Evolutionary conservation across 2,888 invertebrate genomes (phyloP), one percentile per base, ranked within the genome.

Genomic region (Drosophila buzzatii): DNA sequence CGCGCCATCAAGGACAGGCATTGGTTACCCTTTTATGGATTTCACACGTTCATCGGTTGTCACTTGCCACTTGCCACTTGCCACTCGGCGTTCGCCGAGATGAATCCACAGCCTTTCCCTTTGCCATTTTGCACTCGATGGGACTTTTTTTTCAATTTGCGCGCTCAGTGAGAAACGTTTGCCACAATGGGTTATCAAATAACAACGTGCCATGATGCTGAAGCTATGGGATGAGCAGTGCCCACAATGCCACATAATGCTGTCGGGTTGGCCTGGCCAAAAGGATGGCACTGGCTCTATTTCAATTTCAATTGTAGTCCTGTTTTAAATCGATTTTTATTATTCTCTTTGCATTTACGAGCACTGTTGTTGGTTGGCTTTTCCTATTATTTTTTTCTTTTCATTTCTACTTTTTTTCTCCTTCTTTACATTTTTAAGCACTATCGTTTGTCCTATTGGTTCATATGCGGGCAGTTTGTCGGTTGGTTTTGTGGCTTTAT

Each of bases 141-240:
- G 49, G 70, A 69, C 20, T 79, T 89, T 89, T 89, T 80, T 85
- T 85, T 85, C 85, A 90, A 86, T 86, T 86, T 86, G 88, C 76
- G 66, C 67, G 64, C 63, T 68, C 72, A 65, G 66, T 69, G 79
- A 79, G 65, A 76, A 82, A 62, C 79, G 76, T 79, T 87, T 79
- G 79, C 90, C 85, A 86, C 85, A 86, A 86, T 88, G 90, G 85
- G 85, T 88, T 86, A 88, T 86, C 86, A 90, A 86, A 86, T 86
- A 88, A 81, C 86, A 86, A 90, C 86, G 90, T 89, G 88, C 85
- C 79, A 90, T 76, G 69, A 77, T 79, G 58, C 67, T 31, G 20
- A 67, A 63, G 74, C 69, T 42, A 42, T 66, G 60, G 53, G 58
- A 42, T 61, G 51, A 55, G 10, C 39, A 35, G 33, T 31, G 16